Base-by-base conservation (phyloP, 2,888 invertebrate species). In the Eupithecia abbreviata region DNA sequence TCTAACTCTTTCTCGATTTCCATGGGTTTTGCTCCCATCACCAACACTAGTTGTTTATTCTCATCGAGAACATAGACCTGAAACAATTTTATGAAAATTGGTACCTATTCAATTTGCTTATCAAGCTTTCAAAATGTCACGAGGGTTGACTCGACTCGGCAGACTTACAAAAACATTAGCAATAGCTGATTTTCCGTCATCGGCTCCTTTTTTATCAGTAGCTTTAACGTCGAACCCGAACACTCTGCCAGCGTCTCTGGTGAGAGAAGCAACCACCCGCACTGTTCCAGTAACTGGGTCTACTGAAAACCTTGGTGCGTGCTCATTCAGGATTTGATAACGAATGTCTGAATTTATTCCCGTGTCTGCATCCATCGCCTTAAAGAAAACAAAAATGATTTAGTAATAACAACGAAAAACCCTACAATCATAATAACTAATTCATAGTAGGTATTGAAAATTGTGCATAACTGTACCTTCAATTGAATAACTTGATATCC, bases 171-270 rank as follows among this genome's bases (percentile, higher is more conserved):
- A 97, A 77, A 98, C 97, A 89, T 98, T 98, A 72, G 97, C 97
- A 81, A 98, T 98, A 71, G 97, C 97, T 10, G 98, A 98, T 78
- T 96, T 96, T 2, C 98, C 98, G 85, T 97, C 97, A 85, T 98
- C 97, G 67, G 97, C 97, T 1, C 98, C 98, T 43, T 96, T 94
- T 76, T 97, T 96, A 88, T 98, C 98, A 0, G 98, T 98, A 12
- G 98, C 98, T 91, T 98, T 98, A 12, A 98, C 98, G 90, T 98
- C 98, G 85, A 98, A 98, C 0, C 98, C 98, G 86, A 97, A 98
- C 66, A 98, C 97, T 80, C 96, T 95, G 0, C 98, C 98, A 30
- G 97, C 97, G 82, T 97, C 97, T 73, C 96, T 92, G 0, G 96
- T 93, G 76, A 98, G 96, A 65, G 96, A 96, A 1, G 97, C 96